Base-by-base conservation (phyloP, 2,113 vertebrate genomes). In the Myrmecophaga tridactyla region DNA sequence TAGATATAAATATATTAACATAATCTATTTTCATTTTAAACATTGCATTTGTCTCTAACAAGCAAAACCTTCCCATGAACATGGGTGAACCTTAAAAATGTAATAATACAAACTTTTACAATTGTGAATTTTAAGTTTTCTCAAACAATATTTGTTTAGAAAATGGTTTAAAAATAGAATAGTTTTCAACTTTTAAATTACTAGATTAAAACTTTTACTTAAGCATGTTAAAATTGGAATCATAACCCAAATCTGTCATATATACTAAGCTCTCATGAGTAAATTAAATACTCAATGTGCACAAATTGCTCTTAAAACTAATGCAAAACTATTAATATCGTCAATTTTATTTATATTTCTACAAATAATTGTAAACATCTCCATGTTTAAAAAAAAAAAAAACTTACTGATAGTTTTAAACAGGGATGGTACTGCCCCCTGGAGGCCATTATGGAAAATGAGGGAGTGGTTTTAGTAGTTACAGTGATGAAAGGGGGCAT, bases 351-450 rank as follows among this genome's bases (percentile, higher is more conserved):
- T 63, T 48, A 21, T 46, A 65, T 84, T 80, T 80, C 8, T 56
- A 63, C 27, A 75, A 69, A 39, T 58, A 94, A 65, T 86, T 75
- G 56, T 27, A 82, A 94, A 48, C 34, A 53, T n/a, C 39, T 17
- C 21, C 23, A 29, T 11, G 20, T 67, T 86, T n/a, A n/a, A n/a
- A n/a, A n/a, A n/a, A n/a, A n/a, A n/a, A n/a, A n/a, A n/a, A n/a
- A n/a, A 67, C 6, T 56, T 18, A 86, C 14, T n/a, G 46, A 75
- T 20, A 14, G 20, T 48, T 65, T 94, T 91, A 86, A 86, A 51
- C n/a, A 17, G 20, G 63, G 80, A 20, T 89, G 13, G 2, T 51
- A 90, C 80, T 97, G 84, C 62, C 91, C 73, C 48, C 96, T 96
- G 92, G 85, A 0, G 93, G 60, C 10, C 17, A 81, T 43, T 81